Base-by-base conservation (phyloP, 2,797 vertebrate species). In the Pseudochromis fuscus region DNA sequence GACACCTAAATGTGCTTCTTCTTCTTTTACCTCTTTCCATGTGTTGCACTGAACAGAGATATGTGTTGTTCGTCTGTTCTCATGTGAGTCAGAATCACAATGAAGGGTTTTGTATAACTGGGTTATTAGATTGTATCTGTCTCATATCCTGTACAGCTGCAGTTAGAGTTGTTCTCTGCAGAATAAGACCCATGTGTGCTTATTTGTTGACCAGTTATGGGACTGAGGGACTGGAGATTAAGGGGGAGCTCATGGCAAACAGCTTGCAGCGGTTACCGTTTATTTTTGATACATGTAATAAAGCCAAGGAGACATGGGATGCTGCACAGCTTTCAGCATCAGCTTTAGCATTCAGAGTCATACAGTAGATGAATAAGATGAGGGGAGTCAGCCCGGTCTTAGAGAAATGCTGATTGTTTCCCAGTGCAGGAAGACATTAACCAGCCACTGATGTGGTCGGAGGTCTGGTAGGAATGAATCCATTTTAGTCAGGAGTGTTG, bases 141-240 rank as follows among this genome's bases (percentile, higher is more conserved):
- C 66, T 87, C 82, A 87, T 79, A 89, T 92, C 88, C 86, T 83
- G 85, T 25, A 64, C 89, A 92, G 89, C 88, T 93, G 88, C 72
- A 70, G 27, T 72, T 72, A 45, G 57, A 64, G 62, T 65, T 59
- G 37, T 48, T 84, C 63, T 56, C 49, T 28, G 40, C 51, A 67
- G 72, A 89, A 88, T 79, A 51, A 72, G 84, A 84, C 76, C 82
- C 83, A 89, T 87, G 85, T 92, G 91, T 86, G 50, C 37, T 74
- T 35, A 56, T 51, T 70, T 60, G 5, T 57, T 40, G 61, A 84
- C 74, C 58, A 82, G 65, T 72, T 37, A 16, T 40, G 67, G 27
- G 71, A 79, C 67, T 23, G 56, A 45, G 68, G 67, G 75, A 68
- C 50, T 31, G 28, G 37, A 60, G 60, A 65, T 62, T 66, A 87